A percentile compares a stretch with the other conserved stretches of the same genome.
Conservation (phyloP, 2,888 invertebrate species). For the Atherix ibis region DNA sequence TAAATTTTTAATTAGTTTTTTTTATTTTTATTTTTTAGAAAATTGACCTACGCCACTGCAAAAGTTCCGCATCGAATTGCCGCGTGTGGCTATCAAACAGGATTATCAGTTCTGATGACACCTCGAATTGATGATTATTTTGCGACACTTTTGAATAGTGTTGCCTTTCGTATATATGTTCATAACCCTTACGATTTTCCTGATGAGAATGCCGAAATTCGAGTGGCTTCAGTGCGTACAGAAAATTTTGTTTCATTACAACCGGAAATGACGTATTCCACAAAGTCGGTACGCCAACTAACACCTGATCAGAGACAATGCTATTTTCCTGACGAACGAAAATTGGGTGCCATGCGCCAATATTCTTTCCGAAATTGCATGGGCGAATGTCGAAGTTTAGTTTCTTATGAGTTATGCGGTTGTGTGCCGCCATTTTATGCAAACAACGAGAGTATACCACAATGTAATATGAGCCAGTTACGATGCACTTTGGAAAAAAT, state of each 20-base stretch:
- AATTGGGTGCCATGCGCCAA: slow-evolving; percentile 24
- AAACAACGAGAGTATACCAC: slow-evolving; percentile 23
- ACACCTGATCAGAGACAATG: slow-evolving; percentile 38
- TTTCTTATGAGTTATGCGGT: slow-evolving; percentile 36
- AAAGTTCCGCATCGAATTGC: slow-evolving; percentile 42
- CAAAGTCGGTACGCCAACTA: slow-evolving; percentile 37
- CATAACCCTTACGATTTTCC: slow-evolving; percentile 50
- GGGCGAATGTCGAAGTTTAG: slow-evolving; percentile 37
- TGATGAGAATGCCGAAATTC: slow-evolving; percentile 42
- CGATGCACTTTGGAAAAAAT: slow-evolving; percentile 22
- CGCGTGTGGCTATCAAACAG: slow-evolving; percentile 52
- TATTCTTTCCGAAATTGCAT: slow-evolving; percentile 53
- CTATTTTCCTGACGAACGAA: slow-evolving; percentile 39
- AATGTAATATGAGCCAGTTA: slow-evolving; percentile 20
- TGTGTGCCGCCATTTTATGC: slow-evolving; percentile 45
- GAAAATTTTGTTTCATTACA: slow-evolving; percentile 45
- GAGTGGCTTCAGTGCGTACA: slow-evolving; percentile 38
- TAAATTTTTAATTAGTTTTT: background rate
- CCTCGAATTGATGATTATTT: slow-evolving; percentile 43
- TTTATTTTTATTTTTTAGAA: slow-evolving; percentile 15
- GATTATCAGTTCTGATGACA: slow-evolving; percentile 42
- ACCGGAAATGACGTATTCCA: slow-evolving; percentile 46
- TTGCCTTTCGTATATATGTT: slow-evolving; percentile 45
- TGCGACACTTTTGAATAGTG: slow-evolving; percentile 41
- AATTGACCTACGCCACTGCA: slow-evolving; percentile 27